Percentiles rank a stretch among this genome's conserved stretches.
Conservation (phyloP, 2,888 invertebrate genomes). For the Empis stercorea region DNA sequence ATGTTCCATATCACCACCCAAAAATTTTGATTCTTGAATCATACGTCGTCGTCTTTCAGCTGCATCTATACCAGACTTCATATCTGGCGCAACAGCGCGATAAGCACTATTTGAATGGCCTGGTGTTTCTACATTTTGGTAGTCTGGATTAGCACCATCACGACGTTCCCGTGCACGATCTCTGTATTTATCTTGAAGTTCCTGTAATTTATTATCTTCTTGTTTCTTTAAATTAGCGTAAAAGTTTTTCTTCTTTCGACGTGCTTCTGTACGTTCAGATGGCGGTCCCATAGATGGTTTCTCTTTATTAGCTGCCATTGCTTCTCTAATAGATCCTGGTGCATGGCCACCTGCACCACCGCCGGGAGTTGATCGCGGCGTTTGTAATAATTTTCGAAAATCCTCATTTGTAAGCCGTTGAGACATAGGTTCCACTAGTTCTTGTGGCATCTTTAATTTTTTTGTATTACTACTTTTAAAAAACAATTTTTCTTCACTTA, state of each 20-base stretch:
- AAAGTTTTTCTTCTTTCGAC: constrained; percentile 87
- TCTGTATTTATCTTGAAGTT: constrained; percentile 84
- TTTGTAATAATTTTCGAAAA: constrained; percentile 90
- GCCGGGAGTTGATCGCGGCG: constrained; percentile 65
- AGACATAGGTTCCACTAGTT: constrained; percentile 42
- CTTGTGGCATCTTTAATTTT: constrained; percentile 9
- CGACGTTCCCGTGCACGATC: constrained; percentile 83
- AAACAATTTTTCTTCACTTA: too few species aligned
- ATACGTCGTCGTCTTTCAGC: constrained; percentile 89
- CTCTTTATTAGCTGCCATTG: constrained; percentile 38
- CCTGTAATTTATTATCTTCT: constrained; percentile 89
- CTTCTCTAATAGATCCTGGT: constrained; percentile 52
- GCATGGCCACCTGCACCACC: constrained; percentile 14
- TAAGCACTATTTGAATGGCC: constrained; percentile 35
- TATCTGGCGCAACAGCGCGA: constrained; percentile 90
- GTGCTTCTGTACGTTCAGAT: constrained; percentile 63
- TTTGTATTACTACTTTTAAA: too few species aligned
- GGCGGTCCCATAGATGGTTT: constrained; percentile 35
- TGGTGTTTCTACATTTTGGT: constrained; percentile 66
- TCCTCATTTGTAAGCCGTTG: constrained; percentile 91
- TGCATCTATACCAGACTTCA: constrained; percentile 86
- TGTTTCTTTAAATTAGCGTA: constrained; percentile 90
- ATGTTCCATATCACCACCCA: constrained; percentile 99
- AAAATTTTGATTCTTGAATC: constrained; percentile 98
- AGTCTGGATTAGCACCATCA: constrained; percentile 71